Evolutionary conservation across 2,888 invertebrate genomes (phyloP).

Genomic region (Gordius sp.): DNA sequence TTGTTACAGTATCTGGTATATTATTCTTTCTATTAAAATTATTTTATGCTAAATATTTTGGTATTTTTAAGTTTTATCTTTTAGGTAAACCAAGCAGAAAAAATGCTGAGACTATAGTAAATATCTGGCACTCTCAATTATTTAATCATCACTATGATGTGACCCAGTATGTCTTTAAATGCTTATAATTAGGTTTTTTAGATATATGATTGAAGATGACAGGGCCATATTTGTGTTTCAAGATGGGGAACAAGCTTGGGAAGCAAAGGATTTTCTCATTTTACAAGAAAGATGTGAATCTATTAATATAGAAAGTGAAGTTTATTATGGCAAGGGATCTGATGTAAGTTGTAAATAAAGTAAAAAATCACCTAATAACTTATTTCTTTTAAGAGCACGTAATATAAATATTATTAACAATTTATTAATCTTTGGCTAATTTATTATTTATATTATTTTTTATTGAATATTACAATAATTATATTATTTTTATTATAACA

Average conservation of each 20-base stretch:
- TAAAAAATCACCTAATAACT: no score
- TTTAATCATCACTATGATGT: slow-evolving; percentile 89
- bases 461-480: no score
- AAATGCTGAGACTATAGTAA: slow-evolving; percentile 57
- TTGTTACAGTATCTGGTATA: slow-evolving; percentile 39
- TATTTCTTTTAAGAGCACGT: no score
- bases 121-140: slow-evolving; percentile 73
- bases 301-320: slow-evolving; percentile 65
- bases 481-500: no score
- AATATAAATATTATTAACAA: no score
- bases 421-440: no score
- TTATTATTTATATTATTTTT: no score
- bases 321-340: slow-evolving; percentile 42
- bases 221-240: slow-evolving; percentile 81
- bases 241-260: slow-evolving; percentile 80
- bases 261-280: slow-evolving; percentile 62
- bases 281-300: slow-evolving; percentile 59
- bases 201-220: slow-evolving; percentile 66
- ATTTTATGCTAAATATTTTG: neutral
- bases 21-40: slow-evolving; percentile 11
- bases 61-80: slow-evolving; percentile 12
- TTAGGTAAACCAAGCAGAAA: slow-evolving; percentile 33
- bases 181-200: slow-evolving; percentile 26
- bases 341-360: neutral
- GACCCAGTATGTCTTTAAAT: slow-evolving; percentile 41